Percentiles rank a stretch among this genome's conserved stretches.
Conservation (phyloP, 2,797 vertebrate genomes). For the Lophotriccus pileatus region DNA sequence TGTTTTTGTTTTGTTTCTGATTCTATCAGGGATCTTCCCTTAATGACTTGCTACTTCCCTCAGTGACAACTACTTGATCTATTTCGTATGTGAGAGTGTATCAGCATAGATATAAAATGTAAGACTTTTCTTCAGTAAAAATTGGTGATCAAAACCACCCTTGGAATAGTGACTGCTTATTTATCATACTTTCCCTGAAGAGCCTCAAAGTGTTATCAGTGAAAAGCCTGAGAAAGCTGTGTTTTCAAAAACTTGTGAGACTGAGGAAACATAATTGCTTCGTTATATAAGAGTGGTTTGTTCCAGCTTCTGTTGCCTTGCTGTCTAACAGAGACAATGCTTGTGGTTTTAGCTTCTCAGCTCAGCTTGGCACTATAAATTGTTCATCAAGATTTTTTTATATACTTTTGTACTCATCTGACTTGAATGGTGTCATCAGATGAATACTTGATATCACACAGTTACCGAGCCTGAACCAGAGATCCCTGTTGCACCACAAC, state of each 20-base stretch:
- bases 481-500: background rate
- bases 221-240: slow-evolving; percentile 7
- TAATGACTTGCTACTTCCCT: background rate
- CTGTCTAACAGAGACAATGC: background rate
- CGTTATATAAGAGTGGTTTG: background rate
- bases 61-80: background rate
- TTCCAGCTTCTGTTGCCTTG: slow-evolving; percentile 10
- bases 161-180: background rate
- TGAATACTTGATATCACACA: background rate
- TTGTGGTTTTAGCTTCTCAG: background rate
- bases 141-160: background rate
- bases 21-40: background rate
- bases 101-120: background rate
- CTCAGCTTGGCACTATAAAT: background rate
- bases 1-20: background rate
- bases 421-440: background rate
- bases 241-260: slow-evolving; percentile 43
- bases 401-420: background rate
- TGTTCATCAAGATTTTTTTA: background rate
- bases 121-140: background rate
- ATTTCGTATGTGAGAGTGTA: background rate
- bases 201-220: background rate
- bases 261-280: slow-evolving; percentile 36
- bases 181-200: slow-evolving; percentile 1
- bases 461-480: background rate